These are phyloP conservation scores for Chorisops tibialis DNA, from an alignment of 2,888 invertebrate species.

Conservation along the genomic window DNA sequence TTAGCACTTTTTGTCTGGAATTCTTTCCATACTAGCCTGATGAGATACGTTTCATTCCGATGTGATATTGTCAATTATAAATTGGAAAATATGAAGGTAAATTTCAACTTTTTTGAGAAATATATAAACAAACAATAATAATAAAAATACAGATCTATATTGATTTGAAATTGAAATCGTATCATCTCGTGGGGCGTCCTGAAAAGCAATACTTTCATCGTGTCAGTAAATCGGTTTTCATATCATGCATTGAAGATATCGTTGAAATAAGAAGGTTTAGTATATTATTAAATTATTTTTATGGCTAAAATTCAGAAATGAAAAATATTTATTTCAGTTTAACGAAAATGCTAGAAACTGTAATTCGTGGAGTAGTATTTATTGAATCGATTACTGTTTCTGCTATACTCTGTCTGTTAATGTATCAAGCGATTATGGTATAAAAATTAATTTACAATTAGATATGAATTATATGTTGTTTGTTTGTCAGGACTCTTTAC, in stretches of 20 bases:
- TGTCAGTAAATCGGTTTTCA: too few relatives aligned
- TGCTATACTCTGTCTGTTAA: neutral
- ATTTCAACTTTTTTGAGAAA: neutral
- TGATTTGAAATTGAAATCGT: too few relatives aligned
- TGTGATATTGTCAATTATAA: too few relatives aligned
- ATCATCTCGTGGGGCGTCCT: too few relatives aligned
- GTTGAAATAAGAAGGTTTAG: too few relatives aligned
- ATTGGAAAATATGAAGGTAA: slow-evolving; percentile 1
- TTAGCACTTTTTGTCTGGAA: neutral
- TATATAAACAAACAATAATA: too few relatives aligned
- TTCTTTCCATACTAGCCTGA: neutral
- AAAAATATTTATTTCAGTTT: neutral
- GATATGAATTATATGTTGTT: neutral
- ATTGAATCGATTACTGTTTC: neutral
- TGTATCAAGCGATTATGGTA: neutral
- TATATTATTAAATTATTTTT: too few relatives aligned
- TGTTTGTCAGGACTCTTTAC: neutral
- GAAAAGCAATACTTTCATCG: too few relatives aligned
- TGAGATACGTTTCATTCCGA: neutral
- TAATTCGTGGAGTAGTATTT: neutral
- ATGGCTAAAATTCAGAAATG: neutral
- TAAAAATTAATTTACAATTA: neutral
- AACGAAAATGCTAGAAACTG: neutral
- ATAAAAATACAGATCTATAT: too few relatives aligned
- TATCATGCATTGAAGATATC: too few relatives aligned